Evolutionary conservation across 2,888 invertebrate genomes (phyloP).

Genomic region (Eremobia ochroleuca): DNA sequence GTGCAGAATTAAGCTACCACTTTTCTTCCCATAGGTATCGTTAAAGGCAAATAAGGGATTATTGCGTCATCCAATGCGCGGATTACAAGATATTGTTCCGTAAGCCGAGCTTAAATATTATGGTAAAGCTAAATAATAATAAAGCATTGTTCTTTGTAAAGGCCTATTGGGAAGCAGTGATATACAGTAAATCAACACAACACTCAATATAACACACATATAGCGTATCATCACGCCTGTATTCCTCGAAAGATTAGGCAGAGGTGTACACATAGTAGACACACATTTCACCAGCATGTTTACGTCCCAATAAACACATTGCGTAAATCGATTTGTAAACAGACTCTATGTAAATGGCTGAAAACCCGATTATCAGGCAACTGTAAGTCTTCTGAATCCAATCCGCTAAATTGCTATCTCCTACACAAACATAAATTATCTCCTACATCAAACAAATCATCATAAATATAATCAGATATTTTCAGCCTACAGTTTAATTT

Average conservation of each 20-base stretch:
- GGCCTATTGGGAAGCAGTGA: neutral
- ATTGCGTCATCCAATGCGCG: neutral
- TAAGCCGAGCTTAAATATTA: neutral
- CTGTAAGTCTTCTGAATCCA: neutral
- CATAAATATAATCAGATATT: too few relatives aligned
- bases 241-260: too few relatives aligned
- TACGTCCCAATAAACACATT: neutral
- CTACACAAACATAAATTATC: neutral
- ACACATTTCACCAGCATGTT: too few relatives aligned
- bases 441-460: neutral
- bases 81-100: slow-evolving; percentile 4
- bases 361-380: neutral
- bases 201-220: neutral
- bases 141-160: neutral
- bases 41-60: slow-evolving; percentile 1
- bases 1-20: neutral
- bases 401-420: neutral
- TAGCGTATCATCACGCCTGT: too few relatives aligned
- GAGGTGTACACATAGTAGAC: too few relatives aligned
- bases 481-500: too few relatives aligned
- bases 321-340: neutral
- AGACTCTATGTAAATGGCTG: neutral
- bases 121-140: neutral
- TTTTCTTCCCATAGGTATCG: neutral
- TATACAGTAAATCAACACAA: neutral